These are phyloP conservation scores for Tipula lateralis DNA, from an alignment of 2,888 invertebrate genomes.

Conservation along the genomic window DNA sequence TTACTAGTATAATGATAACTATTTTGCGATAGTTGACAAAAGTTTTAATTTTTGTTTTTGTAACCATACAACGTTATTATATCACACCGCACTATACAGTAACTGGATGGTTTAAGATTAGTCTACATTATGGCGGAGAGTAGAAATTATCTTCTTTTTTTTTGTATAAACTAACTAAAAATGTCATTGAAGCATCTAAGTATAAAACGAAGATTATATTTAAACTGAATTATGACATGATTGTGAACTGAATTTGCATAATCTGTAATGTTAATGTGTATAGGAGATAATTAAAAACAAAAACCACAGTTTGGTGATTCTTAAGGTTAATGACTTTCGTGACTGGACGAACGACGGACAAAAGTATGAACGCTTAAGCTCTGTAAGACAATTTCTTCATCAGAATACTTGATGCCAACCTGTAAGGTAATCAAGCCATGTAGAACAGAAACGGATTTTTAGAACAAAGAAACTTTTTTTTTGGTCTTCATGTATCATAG, in stretches of 20 bases:
- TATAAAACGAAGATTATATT: neutral
- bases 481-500: no score
- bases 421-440: no score
- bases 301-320: no score
- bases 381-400: no score
- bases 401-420: no score
- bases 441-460: no score
- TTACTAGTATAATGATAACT: neutral
- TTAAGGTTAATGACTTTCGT: no score
- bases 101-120: neutral
- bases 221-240: constrained; percentile 7
- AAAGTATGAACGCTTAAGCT: no score
- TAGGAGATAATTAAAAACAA: neutral
- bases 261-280: neutral
- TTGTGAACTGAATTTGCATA: neutral
- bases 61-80: neutral
- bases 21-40: neutral
- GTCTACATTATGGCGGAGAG: neutral
- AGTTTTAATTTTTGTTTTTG: neutral
- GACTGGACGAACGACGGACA: no score
- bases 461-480: no score
- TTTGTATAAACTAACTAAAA: neutral
- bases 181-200: neutral
- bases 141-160: no score
- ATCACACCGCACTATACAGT: neutral